Conservation (phyloP, 1,140 invertebrate species). For the Campoletis sonorensis region DNA sequence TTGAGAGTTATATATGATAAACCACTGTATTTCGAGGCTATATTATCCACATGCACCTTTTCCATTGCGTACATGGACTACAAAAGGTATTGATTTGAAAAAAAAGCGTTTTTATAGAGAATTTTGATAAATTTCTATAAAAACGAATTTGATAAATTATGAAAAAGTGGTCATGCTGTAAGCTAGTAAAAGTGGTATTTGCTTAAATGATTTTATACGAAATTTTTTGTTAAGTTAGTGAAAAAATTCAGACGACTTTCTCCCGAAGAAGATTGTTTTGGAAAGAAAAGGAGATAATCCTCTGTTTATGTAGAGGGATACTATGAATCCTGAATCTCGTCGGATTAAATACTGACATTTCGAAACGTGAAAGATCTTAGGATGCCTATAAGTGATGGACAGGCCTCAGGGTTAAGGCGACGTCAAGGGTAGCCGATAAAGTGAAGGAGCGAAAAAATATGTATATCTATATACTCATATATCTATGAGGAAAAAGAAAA, state of each 20-base stretch:
- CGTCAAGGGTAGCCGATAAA: background rate
- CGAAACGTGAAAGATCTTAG: background rate
- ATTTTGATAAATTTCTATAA: too few relatives aligned
- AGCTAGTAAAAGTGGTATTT: too few relatives aligned
- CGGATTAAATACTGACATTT: background rate
- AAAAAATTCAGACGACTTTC: background rate
- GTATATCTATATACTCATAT: background rate
- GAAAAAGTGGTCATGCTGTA: too few relatives aligned
- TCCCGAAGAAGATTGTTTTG: background rate
- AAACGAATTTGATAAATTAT: too few relatives aligned
- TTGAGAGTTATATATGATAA: background rate
- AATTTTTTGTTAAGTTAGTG: background rate
- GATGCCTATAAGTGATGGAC: slow-evolving; percentile 3
- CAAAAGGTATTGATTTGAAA: too few relatives aligned
- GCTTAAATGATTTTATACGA: too few relatives aligned
- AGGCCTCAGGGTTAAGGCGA: background rate
- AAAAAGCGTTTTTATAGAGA: too few relatives aligned
- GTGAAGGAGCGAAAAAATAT: background rate
- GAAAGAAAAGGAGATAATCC: background rate
- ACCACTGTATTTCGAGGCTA: background rate
- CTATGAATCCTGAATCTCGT: background rate
- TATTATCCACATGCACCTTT: background rate
- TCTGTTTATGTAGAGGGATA: background rate
- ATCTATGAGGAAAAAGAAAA: background rate
- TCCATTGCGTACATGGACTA: background rate